Conservation (phyloP, 2,113 vertebrate species). For the Lamprotornis superbus region DNA sequence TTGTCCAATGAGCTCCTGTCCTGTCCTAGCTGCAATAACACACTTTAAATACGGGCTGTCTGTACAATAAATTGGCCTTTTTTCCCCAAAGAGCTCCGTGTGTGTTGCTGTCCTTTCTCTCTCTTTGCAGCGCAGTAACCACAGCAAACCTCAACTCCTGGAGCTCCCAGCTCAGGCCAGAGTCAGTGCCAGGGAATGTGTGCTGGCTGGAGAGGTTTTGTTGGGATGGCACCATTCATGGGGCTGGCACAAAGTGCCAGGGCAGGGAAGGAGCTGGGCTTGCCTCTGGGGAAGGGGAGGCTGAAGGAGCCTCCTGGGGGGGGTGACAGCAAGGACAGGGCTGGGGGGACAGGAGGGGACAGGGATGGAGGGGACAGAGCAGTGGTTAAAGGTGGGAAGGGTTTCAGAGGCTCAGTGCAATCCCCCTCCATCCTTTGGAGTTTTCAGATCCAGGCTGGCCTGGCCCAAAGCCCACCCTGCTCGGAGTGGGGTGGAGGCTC, state of each 20-base stretch:
- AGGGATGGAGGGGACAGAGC: background rate
- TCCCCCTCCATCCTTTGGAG: background rate
- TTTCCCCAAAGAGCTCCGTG: too few species aligned
- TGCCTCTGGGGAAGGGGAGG: too few species aligned
- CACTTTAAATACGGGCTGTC: too few species aligned
- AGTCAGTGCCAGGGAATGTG: fast-evolving
- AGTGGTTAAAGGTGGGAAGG: background rate
- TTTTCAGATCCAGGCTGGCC: background rate
- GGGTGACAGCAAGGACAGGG: background rate
- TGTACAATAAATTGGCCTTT: too few species aligned
- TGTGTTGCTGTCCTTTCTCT: too few species aligned
- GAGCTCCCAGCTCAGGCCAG: background rate
- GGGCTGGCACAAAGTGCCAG: background rate
- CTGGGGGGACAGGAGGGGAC: background rate
- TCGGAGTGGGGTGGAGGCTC: background rate
- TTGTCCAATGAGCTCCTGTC: too few species aligned
- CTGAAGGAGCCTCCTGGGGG: background rate
- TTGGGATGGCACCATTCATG: background rate
- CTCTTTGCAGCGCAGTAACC: too few species aligned
- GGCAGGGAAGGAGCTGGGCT: background rate
- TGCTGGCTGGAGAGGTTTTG: background rate
- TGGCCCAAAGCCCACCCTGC: background rate
- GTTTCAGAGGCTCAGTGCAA: background rate
- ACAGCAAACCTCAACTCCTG: background rate
- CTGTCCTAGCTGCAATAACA: too few species aligned